Evolutionary conservation across 2,797 vertebrate genomes (phyloP).

Genomic region (Spheniscus humboldti): DNA sequence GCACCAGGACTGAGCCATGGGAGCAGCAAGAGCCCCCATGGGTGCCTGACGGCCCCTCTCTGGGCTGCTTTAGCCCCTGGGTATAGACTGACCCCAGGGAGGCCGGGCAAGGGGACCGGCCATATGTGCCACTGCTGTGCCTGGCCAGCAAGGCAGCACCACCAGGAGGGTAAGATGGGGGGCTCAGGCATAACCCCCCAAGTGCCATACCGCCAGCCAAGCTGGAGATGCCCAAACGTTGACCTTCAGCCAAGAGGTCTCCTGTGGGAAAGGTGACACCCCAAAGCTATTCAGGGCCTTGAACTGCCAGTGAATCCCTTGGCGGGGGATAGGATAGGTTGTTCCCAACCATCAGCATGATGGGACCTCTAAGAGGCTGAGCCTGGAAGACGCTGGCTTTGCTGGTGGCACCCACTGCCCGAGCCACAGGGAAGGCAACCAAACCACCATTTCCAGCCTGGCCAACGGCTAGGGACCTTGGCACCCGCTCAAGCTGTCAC

Average conservation of each 20-base stretch:
- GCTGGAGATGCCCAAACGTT: background rate
- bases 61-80: background rate
- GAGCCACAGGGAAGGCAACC: background rate
- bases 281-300: background rate
- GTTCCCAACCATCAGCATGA: background rate
- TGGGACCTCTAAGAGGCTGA: accelerated
- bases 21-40: background rate
- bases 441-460: background rate
- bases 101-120: accelerated
- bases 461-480: background rate
- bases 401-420: accelerated
- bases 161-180: background rate
- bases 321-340: background rate
- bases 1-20: background rate
- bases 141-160: background rate
- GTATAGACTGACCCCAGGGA: accelerated
- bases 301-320: background rate
- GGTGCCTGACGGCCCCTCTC: background rate
- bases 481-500: background rate
- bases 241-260: background rate
- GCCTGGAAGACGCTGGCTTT: background rate
- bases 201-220: accelerated
- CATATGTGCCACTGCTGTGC: accelerated
- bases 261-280: background rate
- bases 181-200: background rate